Evolutionary conservation across 2,113 vertebrate species (phyloP), one percentile per base, ranked within the genome.

Genomic region (Glaucomys volans): DNA sequence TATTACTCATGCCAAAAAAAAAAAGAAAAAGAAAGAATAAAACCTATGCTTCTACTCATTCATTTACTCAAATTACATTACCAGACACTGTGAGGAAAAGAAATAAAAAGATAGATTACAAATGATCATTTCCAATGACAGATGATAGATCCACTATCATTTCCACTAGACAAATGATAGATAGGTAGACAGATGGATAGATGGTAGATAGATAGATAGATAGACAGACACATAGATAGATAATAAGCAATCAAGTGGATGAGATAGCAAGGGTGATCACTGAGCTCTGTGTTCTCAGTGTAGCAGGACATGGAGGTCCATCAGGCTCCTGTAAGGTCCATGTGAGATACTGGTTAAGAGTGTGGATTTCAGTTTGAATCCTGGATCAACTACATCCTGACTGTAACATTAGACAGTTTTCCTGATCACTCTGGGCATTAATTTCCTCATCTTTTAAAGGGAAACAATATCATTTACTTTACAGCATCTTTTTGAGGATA

Each of bases 51-150:
- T 95, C 75, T 74, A 37, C 26, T 75, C 66, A 72, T 79, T 75
- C 44, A 59, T 91, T 90, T 92, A 77, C 42, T 96, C 13, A 74
- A 67, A 75, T 95, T 91, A 71, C 16, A 91, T 81, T 90, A 71
- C 4, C 20, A 62, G 52, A 37, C 35, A 26, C n/a, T 94, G 26
- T 74, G 81, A 90, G 35, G 77, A 87, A 81, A 85, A 81, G 54
- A 96, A 18, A 52, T 30, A 69, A 13, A 93, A 77, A 93, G 44
- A 85, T 85, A 62, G 76, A 90, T 96, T 82, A 47, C 30, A 52
- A 83, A 75, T 82, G n/a, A 67, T 77, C 32, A 66, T 67, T 84
- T 24, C 40, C 84, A 64, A 71, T 30, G 35, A 67, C n/a, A 91
- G 62, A 87, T 93, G 85, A 62, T 54, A 64, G n/a, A 87, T 82